These are phyloP conservation scores for Platycheirus albimanus DNA, from an alignment of 2,888 invertebrate species.

Conservation along the genomic window DNA sequence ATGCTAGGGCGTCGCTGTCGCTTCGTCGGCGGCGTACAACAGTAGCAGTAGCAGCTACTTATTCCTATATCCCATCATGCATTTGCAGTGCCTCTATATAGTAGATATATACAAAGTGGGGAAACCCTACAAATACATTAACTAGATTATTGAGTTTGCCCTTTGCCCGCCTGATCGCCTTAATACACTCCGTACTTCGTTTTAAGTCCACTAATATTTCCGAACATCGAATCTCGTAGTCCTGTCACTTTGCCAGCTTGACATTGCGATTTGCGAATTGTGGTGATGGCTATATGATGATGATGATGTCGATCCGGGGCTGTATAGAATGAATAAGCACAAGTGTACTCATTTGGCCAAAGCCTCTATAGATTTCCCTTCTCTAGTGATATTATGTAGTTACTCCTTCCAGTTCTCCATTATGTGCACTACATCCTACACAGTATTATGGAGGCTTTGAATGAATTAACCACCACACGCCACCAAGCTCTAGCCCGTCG, in stretches of 20 bases:
- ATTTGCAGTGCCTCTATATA: no score
- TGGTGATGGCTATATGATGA: conserved; percentile 20
- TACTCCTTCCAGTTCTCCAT: background rate
- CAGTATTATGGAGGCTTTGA: conserved; percentile 14
- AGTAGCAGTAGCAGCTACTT: background rate
- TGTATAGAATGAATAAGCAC: conserved; percentile 11
- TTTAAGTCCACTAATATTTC: conserved; percentile 38
- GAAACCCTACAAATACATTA: conserved; percentile 39
- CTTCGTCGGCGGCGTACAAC: background rate
- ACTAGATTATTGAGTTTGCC: conserved; percentile 24
- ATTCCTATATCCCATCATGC: background rate
- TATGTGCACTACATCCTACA: background rate
- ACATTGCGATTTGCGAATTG: conserved; percentile 52
- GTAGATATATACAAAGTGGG: no score
- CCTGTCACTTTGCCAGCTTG: conserved; percentile 64
- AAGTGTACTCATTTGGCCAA: conserved; percentile 40
- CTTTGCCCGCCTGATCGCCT: background rate
- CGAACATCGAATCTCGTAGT: conserved; percentile 50
- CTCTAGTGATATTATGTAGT: conserved; percentile 2
- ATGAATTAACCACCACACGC: conserved; percentile 32
- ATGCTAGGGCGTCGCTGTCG: background rate
- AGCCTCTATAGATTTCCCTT: conserved; percentile 12
- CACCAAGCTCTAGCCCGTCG: background rate
- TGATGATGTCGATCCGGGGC: no score
- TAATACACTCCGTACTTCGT: background rate